These are phyloP conservation scores for Deilephila elpenor DNA, from an alignment of 2,888 invertebrate species.

Conservation along the genomic window DNA sequence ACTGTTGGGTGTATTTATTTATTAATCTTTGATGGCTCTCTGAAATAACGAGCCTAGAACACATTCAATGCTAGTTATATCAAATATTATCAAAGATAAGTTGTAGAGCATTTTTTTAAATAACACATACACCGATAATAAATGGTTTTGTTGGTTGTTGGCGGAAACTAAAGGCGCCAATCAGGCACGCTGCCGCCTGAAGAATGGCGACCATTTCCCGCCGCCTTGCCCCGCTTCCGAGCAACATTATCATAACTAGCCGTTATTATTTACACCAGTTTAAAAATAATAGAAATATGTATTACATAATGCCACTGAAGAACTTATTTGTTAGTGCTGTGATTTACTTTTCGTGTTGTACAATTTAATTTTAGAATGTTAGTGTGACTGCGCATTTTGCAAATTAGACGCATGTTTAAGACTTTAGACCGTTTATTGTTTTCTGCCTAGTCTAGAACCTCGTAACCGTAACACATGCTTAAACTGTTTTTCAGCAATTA, in stretches of 20 bases:
- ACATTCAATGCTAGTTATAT: too few relatives aligned
- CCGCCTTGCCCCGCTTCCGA: slow-evolving; percentile 66
- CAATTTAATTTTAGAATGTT: not conserved
- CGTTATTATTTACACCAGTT: slow-evolving; percentile 57
- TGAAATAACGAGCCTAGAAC: too few relatives aligned
- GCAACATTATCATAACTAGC: slow-evolving; percentile 64
- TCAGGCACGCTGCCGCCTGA: slow-evolving; percentile 58
- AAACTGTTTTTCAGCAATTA: too few relatives aligned
- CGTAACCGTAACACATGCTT: too few relatives aligned
- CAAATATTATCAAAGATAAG: not conserved
- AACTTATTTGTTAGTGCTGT: slow-evolving; percentile 7
- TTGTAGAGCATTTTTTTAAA: not conserved
- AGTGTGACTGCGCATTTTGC: not conserved
- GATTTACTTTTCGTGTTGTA: not conserved
- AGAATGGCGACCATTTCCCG: slow-evolving; percentile 73
- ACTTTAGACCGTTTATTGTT: too few relatives aligned
- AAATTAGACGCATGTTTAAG: too few relatives aligned
- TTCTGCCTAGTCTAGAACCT: too few relatives aligned
- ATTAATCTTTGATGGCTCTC: too few relatives aligned
- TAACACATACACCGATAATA: slow-evolving; percentile 5
- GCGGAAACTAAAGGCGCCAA: slow-evolving; percentile 61
- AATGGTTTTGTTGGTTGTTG: slow-evolving; percentile 37
- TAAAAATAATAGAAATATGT: slow-evolving; percentile 26
- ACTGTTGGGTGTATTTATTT: too few relatives aligned
- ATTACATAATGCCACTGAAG: slow-evolving; percentile 5